phyloP scores from a whole-genome alignment of 1,140 invertebrate species.

The Drosophila truncata region DNA sequence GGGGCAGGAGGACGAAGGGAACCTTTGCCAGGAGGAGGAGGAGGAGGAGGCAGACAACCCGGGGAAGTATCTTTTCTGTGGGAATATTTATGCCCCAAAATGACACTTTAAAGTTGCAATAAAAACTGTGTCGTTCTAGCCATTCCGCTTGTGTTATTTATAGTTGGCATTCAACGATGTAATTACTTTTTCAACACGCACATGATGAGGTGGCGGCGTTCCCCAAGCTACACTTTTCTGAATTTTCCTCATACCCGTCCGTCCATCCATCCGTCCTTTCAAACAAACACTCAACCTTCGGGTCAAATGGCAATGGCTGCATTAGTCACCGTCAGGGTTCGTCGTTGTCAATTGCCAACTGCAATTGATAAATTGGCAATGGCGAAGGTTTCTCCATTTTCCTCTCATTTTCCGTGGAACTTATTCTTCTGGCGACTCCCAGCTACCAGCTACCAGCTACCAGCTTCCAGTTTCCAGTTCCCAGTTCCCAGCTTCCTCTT shows the following conservation, averaged over 20 bases:
- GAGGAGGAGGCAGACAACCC: neutral
- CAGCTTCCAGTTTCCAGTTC: too few species aligned
- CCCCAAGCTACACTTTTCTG: neutral
- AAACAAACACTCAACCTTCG: slow-evolving; percentile 20
- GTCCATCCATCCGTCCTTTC: too few species aligned
- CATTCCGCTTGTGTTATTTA: slow-evolving; percentile 62
- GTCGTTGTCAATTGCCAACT: slow-evolving; percentile 65
- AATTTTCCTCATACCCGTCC: neutral
- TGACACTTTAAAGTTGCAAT: slow-evolving; percentile 81
- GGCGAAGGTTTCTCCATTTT: slow-evolving; percentile 31
- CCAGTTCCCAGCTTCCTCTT: neutral
- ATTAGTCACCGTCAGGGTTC: slow-evolving; percentile 56
- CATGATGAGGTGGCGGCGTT: slow-evolving; percentile 42
- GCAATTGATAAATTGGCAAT: slow-evolving; percentile 82
- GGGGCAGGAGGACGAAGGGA: neutral
- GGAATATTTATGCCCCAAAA: slow-evolving; percentile 71
- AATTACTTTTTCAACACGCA: slow-evolving; percentile 83
- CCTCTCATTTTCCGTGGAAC: slow-evolving; percentile 33
- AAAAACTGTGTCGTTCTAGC: slow-evolving; percentile 60
- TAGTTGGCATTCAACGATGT: slow-evolving; percentile 71
- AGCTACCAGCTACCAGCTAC: neutral
- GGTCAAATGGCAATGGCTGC: slow-evolving; percentile 73
- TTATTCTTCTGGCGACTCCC: slow-evolving; percentile 17
- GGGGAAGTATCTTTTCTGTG: slow-evolving; percentile 35
- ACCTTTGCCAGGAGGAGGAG: neutral